A percentile compares a stretch with the other conserved stretches of the same genome.
Conservation (phyloP, 37 sponge, comb jelly and placozoan species). For the Bolinopsis microptera region DNA sequence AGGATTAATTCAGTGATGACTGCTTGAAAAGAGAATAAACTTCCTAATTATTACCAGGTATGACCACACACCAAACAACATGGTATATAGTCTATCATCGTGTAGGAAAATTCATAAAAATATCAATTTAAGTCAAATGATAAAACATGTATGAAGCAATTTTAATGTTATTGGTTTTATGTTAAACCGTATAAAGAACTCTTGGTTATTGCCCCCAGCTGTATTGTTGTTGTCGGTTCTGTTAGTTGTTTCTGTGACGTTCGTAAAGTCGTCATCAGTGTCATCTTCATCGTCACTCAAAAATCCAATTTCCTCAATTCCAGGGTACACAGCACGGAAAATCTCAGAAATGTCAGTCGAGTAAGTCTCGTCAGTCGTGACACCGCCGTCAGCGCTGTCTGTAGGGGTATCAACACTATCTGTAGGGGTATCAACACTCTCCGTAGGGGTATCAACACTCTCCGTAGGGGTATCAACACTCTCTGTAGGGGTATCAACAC, state of each 20-base stretch:
- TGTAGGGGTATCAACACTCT: neutral
- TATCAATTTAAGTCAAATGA: too few species aligned
- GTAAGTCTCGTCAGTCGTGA: conserved; percentile 5
- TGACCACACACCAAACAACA: too few species aligned
- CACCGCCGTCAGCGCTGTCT: neutral
- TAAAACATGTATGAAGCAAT: too few species aligned
- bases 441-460: neutral
- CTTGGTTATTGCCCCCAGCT: neutral
- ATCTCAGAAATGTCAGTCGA: neutral
- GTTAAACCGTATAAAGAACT: neutral
- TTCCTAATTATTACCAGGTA: too few species aligned
- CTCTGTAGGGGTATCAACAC: conserved; percentile 7
- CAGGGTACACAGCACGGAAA: neutral
- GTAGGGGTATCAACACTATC: conserved; percentile 4
- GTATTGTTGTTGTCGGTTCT: neutral
- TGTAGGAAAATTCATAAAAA: too few species aligned
- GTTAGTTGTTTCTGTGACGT: neutral
- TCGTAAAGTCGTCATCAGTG: neutral
- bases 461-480: neutral
- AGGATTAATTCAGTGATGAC: too few species aligned
- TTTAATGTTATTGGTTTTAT: too few species aligned
- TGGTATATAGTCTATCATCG: too few species aligned
- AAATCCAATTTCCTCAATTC: neutral
- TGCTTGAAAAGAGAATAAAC: too few species aligned
- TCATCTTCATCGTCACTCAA: conserved; percentile 20